phyloP scores from a whole-genome alignment of 2,797 vertebrate species.

The Microctenopoma steveboyesi region DNA sequence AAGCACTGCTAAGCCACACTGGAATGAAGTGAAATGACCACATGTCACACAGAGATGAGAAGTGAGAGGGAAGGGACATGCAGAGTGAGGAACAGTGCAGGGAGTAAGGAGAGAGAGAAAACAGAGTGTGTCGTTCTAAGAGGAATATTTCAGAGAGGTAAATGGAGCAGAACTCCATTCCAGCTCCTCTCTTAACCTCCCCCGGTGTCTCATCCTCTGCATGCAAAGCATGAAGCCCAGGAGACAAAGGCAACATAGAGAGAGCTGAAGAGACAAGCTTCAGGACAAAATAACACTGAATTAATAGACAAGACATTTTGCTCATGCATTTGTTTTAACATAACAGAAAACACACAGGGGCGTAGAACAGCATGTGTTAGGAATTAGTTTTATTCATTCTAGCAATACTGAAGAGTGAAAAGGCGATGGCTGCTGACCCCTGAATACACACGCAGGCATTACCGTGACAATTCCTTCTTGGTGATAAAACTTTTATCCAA shows the following conservation, averaged over 20 bases:
- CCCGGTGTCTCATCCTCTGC: conserved; percentile 75
- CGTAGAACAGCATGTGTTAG: not conserved
- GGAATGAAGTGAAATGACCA: conserved; percentile 79
- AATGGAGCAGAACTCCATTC: conserved; percentile 84
- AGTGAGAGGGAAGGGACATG: conserved; percentile 61
- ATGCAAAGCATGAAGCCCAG: conserved; percentile 78
- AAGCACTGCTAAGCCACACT: conserved; percentile 70
- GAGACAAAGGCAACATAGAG: conserved; percentile 71
- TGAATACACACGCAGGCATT: not conserved
- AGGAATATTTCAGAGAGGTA: conserved; percentile 81
- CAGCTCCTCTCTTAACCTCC: conserved; percentile 80
- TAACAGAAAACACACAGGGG: conserved; percentile 28
- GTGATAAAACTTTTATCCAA: not conserved
- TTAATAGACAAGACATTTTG: conserved; percentile 47
- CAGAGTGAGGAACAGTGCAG: conserved; percentile 57
- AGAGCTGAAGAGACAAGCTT: conserved; percentile 48
- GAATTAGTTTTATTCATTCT: not conserved
- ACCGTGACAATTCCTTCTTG: not conserved
- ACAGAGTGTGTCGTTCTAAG: conserved; percentile 75
- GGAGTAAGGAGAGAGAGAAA: conserved; percentile 66
- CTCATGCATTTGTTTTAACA: conserved; percentile 52
- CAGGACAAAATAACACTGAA: conserved; percentile 56
- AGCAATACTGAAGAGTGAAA: conserved; percentile 7
- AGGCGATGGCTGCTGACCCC: conserved; percentile 27
- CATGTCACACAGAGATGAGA: conserved; percentile 71